Conservation (phyloP, 2,888 invertebrate genomes). For the Ctena decussata region DNA sequence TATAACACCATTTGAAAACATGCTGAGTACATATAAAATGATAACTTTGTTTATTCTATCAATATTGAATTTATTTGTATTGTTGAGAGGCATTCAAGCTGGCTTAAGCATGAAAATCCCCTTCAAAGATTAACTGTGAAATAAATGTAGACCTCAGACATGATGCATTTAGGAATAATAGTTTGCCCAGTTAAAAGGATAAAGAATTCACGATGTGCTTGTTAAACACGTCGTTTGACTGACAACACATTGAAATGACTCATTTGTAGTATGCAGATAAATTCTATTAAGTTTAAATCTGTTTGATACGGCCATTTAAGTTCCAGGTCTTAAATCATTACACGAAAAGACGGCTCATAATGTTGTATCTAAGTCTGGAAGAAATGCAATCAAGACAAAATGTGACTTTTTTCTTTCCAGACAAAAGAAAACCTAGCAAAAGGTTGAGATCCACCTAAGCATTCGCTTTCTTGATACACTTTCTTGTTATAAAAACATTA, state of each 20-base stretch:
- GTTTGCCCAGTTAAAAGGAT: not conserved
- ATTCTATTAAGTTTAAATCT: not conserved
- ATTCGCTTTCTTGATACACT: too few relatives aligned
- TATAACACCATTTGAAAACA: not conserved
- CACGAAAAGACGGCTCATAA: not conserved
- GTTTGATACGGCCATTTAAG: not conserved
- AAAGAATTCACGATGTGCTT: not conserved
- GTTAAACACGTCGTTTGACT: not conserved
- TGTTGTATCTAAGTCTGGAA: too few relatives aligned
- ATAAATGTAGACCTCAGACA: slow-evolving; percentile 12
- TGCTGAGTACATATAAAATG: not conserved
- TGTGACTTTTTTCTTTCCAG: too few relatives aligned
- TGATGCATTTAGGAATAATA: not conserved
- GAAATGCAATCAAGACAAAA: too few relatives aligned
- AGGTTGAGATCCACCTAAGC: too few relatives aligned
- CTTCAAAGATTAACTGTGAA: slow-evolving; percentile 1
- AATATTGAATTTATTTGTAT: slow-evolving; percentile 16
- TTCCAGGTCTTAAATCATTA: not conserved
- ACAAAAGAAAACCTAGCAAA: too few relatives aligned
- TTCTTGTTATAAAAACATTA: too few relatives aligned
- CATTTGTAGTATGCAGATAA: not conserved
- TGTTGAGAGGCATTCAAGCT: not conserved
- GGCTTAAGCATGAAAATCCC: slow-evolving; percentile 10
- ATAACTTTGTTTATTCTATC: not conserved
- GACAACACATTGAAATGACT: not conserved